Base-by-base conservation (phyloP, 2,888 invertebrate species). In the Pasiphila rectangulata region DNA sequence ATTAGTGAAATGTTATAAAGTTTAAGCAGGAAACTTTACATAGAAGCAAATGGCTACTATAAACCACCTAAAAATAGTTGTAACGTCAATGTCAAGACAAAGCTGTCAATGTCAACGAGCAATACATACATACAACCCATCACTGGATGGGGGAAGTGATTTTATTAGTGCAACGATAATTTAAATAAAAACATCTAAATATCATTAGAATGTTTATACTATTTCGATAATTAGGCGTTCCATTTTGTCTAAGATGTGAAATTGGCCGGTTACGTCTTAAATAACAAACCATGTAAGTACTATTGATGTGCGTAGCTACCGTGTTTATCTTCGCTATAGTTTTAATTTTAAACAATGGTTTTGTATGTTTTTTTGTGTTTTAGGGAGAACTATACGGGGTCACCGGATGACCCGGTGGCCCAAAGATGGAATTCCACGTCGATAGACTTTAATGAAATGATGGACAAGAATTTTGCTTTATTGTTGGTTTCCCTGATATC, bases 401-500 rank as follows among this genome's bases (percentile, higher is more conserved):
- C 61, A 42, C 50, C 63, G 56, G 78, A 73, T 47, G 75, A 74
- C 60, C 83, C 83, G 58, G 74, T 79, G 64, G 85, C 86, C 53
- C 76, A 79, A 61, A 68, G 76, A 79, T 92, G 92, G 92, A 93
- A 93, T 72, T 89, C 79, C 5, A 90, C 92, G 20, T 87, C 91
- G 46, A 83, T 90, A 73, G 90, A 91, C 61, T 84, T 90, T 54
- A 78, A 92, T 59, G 92, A 94, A 60, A 92, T 94, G 60, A 83
- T 86, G 91, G 95, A 96, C 82, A 93, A 94, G 64, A 95, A 94
- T 73, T 82, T 91, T 80, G 90, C 90, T 63, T 93, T 94, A 90
- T 89, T 96, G 58, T 90, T 97, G 15, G 93, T 94, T 64, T 96
- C 96, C 47, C 89, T 97, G 37, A 90, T 94, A 61, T 94, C 94